Evolutionary conservation across 2,113 vertebrate species (phyloP).

Genomic region (Chinchilla lanigera): DNA sequence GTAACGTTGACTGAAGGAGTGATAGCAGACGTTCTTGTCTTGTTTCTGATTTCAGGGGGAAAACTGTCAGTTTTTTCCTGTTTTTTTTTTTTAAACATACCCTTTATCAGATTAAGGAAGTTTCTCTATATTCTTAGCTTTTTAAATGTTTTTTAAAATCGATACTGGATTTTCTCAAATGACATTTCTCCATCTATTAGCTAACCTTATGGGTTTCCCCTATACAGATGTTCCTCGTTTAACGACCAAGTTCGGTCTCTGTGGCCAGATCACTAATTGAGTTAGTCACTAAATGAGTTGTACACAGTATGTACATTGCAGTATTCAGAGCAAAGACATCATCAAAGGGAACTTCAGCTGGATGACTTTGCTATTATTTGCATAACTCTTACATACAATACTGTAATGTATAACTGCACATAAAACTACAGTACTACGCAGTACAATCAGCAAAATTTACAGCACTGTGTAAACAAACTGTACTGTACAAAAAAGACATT

Average conservation of each 20-base stretch:
- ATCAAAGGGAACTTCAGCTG: background rate
- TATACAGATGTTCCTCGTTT: background rate
- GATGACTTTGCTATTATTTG: background rate
- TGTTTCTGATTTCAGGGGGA: background rate
- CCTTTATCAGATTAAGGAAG: background rate
- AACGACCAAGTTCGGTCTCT: background rate
- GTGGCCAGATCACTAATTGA: background rate
- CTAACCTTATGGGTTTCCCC: background rate
- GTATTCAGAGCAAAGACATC: background rate
- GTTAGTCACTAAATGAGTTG: background rate
- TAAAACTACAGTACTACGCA: background rate
- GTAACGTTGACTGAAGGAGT: background rate
- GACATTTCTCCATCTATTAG: background rate
- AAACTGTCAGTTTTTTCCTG: background rate
- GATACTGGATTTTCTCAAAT: slow-evolving; percentile 26
- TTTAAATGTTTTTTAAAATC: background rate
- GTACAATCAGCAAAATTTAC: background rate
- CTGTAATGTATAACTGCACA: background rate
- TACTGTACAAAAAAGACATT: background rate
- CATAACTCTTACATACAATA: background rate
- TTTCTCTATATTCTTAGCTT: background rate
- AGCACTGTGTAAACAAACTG: background rate
- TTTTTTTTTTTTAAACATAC: background rate
- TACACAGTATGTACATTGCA: background rate
- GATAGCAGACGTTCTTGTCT: background rate